Percentiles rank a stretch among this genome's conserved stretches.
phyloP scores from a whole-genome alignment of 2,113 vertebrate species.

The Lichenostomus cassidix region DNA sequence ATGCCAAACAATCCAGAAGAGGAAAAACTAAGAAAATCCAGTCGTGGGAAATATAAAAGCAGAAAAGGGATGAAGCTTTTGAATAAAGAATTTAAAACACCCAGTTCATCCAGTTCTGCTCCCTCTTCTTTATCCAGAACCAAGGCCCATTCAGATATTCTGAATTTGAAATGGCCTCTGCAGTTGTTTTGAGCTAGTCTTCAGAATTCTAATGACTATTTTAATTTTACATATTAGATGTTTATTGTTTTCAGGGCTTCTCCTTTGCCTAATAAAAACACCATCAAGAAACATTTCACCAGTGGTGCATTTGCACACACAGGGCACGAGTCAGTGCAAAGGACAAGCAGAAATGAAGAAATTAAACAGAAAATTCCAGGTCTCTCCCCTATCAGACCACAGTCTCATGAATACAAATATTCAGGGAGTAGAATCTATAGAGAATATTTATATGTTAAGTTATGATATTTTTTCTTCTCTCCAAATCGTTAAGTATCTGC shows the following conservation, averaged over 20 bases:
- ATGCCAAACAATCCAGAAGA: background rate
- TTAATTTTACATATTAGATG: background rate
- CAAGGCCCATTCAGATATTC: background rate
- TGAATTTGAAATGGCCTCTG: background rate
- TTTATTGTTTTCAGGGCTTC: background rate
- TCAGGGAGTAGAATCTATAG: background rate
- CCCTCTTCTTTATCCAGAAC: background rate
- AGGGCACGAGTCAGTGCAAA: fast-evolving
- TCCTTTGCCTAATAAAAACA: background rate
- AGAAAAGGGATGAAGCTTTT: constrained; percentile 1
- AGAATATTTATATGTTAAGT: background rate
- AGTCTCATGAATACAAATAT: background rate
- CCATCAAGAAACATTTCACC: background rate
- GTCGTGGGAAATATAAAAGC: background rate
- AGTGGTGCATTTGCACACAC: background rate
- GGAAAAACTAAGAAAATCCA: background rate
- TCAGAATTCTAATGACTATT: background rate
- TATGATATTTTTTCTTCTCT: background rate
- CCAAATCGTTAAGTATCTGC: background rate
- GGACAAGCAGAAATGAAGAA: background rate
- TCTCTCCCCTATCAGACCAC: background rate
- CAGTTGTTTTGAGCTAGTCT: background rate
- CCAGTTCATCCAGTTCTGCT: constrained; percentile 7
- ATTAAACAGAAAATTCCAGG: background rate
- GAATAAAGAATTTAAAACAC: background rate